These are phyloP conservation scores for Zoanthus gigantus DNA, from an alignment of 92 coral and sea anemone genomes.

Conservation along the genomic window DNA sequence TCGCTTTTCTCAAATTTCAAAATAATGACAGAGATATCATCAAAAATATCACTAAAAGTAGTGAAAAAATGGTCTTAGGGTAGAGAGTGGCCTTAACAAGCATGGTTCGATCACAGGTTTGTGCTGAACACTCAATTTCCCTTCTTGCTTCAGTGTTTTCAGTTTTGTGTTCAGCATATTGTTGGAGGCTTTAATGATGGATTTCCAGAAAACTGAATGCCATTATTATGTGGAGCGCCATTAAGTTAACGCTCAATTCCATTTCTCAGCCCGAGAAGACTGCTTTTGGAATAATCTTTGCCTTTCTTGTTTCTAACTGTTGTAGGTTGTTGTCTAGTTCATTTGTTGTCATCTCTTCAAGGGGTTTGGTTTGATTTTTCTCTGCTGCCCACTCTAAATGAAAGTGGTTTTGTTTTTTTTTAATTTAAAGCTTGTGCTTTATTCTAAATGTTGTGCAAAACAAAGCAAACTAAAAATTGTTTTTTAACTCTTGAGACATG, in stretches of 20 bases:
- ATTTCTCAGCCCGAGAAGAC: constrained; percentile 40
- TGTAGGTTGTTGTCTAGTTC: constrained; percentile 39
- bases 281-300: constrained; percentile 30
- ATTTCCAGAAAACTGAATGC: constrained; percentile 43
- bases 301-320: constrained; percentile 54
- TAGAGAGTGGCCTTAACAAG: too few species aligned
- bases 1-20: too few species aligned
- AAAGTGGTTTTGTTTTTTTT: not conserved
- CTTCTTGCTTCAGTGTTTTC: constrained; percentile 28
- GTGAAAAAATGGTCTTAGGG: too few species aligned
- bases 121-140: constrained; percentile 31
- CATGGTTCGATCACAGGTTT: constrained; percentile 30
- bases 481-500: not conserved
- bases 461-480: not conserved
- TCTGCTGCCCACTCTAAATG: constrained; percentile 53
- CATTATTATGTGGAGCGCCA: constrained; percentile 55
- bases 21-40: too few species aligned
- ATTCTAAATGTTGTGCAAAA: not conserved
- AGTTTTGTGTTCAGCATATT: constrained; percentile 43
- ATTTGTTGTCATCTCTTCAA: constrained; percentile 19
- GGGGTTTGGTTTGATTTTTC: not conserved
- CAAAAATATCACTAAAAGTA: too few species aligned
- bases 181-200: constrained; percentile 40
- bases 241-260: constrained; percentile 47
- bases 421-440: not conserved